Percentiles rank a stretch among this genome's conserved stretches.
phyloP scores from a whole-genome alignment of 1,140 invertebrate genomes.

The Coelopa frigida region DNA sequence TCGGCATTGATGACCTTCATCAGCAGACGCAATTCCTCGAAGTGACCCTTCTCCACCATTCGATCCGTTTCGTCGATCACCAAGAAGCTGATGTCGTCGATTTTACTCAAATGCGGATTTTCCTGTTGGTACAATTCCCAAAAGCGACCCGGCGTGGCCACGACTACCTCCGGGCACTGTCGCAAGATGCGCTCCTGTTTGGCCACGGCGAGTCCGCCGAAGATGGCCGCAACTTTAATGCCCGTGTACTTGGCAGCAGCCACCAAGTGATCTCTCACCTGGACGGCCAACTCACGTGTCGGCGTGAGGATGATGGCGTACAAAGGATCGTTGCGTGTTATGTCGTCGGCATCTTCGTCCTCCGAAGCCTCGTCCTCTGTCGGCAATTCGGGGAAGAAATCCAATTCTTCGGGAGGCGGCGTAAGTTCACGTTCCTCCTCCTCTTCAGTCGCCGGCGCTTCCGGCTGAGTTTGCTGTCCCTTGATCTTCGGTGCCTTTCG shows the following conservation, averaged over 20 bases:
- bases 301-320: conserved; percentile 87
- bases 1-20: conserved; percentile 73
- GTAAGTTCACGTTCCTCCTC: conserved; percentile 34
- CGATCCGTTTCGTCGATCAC: conserved; percentile 98
- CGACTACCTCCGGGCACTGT: conserved; percentile 82
- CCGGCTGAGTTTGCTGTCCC: conserved; percentile 43
- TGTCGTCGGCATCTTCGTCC: conserved; percentile 40
- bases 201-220: conserved; percentile 83
- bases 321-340: conserved; percentile 49
- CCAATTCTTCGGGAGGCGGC: conserved; percentile 35
- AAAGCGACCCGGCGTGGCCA: conserved; percentile 90
- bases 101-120: conserved; percentile 64
- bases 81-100: conserved; percentile 69
- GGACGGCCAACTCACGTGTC: conserved; percentile 90
- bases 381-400: conserved; percentile 18
- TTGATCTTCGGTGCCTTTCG: conserved; percentile 38
- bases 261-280: conserved; percentile 81
- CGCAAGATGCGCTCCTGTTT: conserved; percentile 85
- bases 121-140: conserved; percentile 86
- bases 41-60: conserved; percentile 96
- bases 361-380: conserved; percentile 40
- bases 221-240: conserved; percentile 61
- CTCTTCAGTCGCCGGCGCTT: conserved; percentile 16
- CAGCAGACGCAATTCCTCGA: conserved; percentile 81
- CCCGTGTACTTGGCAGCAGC: conserved; percentile 72